These are phyloP conservation scores for Belgica antarctica DNA, from an alignment of 2,888 invertebrate species.

Conservation along the genomic window DNA sequence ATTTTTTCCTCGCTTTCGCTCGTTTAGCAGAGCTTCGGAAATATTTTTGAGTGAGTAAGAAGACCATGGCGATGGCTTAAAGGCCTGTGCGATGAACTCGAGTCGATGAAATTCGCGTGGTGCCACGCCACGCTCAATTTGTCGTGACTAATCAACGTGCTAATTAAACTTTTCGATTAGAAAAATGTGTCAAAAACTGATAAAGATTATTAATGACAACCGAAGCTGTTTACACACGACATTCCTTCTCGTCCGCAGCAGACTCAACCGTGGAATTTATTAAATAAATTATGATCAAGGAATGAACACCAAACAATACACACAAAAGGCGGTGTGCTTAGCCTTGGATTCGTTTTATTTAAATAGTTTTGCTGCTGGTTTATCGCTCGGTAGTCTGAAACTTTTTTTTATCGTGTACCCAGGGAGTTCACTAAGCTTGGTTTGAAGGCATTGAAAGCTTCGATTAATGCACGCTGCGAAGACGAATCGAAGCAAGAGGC, in stretches of 20 bases:
- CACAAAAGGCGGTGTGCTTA: background rate
- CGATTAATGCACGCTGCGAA: too few relatives aligned
- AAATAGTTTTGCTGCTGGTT: background rate
- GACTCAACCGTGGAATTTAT: background rate
- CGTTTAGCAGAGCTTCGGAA: too few relatives aligned
- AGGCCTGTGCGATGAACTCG: background rate
- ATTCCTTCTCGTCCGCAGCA: background rate
- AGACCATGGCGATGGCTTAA: background rate
- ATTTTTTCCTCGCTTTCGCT: background rate
- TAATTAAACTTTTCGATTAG: too few relatives aligned
- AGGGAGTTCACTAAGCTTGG: too few relatives aligned
- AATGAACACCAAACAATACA: conserved; percentile 1
- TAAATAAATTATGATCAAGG: background rate
- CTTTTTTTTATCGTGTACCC: background rate
- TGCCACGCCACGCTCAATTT: background rate
- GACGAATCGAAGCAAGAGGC: too few relatives aligned
- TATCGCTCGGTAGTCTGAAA: background rate
- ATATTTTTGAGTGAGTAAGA: background rate
- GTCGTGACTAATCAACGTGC: background rate
- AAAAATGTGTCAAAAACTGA: conserved; percentile 1
- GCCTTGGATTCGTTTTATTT: conserved; percentile 25
- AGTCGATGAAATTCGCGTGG: background rate
- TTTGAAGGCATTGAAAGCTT: too few relatives aligned
- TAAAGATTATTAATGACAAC: conserved; percentile 20
- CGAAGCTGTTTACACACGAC: background rate